Conservation (phyloP, 1,140 invertebrate species). For the Drosophila busckii region DNA sequence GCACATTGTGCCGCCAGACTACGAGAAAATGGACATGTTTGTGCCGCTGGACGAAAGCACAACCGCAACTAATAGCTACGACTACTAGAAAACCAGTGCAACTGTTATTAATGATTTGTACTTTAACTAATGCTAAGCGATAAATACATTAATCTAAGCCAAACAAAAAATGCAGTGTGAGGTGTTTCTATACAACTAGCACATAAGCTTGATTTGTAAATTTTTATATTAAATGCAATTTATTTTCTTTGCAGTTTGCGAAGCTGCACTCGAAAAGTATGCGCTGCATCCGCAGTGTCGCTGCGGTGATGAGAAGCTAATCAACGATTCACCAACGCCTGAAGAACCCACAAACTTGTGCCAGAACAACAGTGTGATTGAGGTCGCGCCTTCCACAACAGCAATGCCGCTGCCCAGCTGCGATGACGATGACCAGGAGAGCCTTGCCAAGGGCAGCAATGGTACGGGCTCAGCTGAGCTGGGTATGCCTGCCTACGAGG, state of each 20-base stretch:
- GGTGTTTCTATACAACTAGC: conserved; percentile 7
- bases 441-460: conserved; percentile 52
- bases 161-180: conserved; percentile 13
- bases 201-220: not conserved
- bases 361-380: conserved; percentile 42
- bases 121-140: conserved; percentile 67
- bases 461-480: conserved; percentile 52
- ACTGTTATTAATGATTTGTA: conserved; percentile 52
- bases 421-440: conserved; percentile 58
- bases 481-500: conserved; percentile 56
- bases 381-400: conserved; percentile 27
- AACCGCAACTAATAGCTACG: conserved; percentile 56
- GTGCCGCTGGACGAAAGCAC: conserved; percentile 57
- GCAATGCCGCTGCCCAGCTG: conserved; percentile 32
- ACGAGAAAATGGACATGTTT: conserved; percentile 73
- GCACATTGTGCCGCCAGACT: conserved; percentile 61
- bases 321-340: conserved; percentile 53
- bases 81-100: conserved; percentile 52
- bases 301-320: conserved; percentile 50
- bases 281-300: conserved; percentile 56
- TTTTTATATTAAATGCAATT: not conserved
- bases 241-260: conserved; percentile 47
- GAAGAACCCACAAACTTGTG: conserved; percentile 63
- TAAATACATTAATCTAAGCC: conserved; percentile 63
- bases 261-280: conserved; percentile 50